A percentile compares a stretch with the other conserved stretches of the same genome.
These are phyloP conservation scores for Drosophila percnosoma DNA, from an alignment of 2,888 invertebrate genomes.

Conservation along the genomic window DNA sequence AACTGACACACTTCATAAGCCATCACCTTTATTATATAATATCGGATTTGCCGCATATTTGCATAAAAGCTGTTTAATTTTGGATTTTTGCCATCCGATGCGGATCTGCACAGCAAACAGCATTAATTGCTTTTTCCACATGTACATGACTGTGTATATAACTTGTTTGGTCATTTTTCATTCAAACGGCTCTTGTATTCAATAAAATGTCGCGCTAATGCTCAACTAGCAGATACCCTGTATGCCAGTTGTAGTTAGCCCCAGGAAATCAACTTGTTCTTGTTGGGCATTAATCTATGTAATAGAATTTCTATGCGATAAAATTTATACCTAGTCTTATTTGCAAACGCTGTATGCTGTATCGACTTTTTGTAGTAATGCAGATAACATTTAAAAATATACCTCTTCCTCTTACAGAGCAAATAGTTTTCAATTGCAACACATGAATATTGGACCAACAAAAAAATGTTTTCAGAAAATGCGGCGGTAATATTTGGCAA, in stretches of 20 bases:
- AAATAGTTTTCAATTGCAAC: background rate
- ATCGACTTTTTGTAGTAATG: background rate
- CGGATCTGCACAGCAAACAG: conserved; percentile 47
- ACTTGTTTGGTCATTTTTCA: conserved; percentile 39
- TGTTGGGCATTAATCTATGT: background rate
- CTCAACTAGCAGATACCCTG: background rate
- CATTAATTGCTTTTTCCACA: conserved; percentile 70
- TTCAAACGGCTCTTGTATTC: conserved; percentile 34
- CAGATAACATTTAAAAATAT: background rate
- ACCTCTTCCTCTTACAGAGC: too few species aligned
- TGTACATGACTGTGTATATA: conserved; percentile 23
- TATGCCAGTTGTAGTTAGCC: background rate
- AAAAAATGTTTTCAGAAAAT: conserved; percentile 59
- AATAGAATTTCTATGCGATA: background rate
- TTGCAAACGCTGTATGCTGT: background rate
- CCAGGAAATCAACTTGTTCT: rapidly evolving
- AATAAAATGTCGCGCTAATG: background rate
- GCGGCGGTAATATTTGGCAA: conserved; percentile 28
- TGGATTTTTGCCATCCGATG: conserved; percentile 42
- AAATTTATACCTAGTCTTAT: background rate
- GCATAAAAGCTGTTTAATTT: conserved; percentile 27
- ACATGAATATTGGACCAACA: conserved; percentile 36
- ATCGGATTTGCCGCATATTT: conserved; percentile 6
- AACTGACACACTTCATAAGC: background rate
- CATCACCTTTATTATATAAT: conserved; percentile 7